Evolutionary conservation across 2,797 vertebrate genomes (phyloP).

Genomic region (Micrastur ruficollis): DNA sequence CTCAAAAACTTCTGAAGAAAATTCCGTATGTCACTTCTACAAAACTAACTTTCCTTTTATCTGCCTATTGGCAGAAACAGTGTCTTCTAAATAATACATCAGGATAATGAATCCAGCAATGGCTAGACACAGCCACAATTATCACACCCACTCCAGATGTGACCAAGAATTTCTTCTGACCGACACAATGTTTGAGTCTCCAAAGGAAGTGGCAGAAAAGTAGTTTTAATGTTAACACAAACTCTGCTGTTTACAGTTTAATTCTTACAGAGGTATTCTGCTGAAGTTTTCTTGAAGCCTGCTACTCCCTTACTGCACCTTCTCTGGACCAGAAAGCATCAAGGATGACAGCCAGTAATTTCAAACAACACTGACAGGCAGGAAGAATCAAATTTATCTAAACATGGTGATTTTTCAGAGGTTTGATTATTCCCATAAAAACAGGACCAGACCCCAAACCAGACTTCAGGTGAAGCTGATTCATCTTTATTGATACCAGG

Average conservation of each 20-base stretch:
- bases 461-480: not conserved
- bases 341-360: not conserved
- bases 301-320: not conserved
- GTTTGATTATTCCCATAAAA: not conserved
- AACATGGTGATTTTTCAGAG: not conserved
- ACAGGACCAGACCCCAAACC: not conserved
- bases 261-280: not conserved
- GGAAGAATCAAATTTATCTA: not conserved
- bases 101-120: not conserved
- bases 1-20: not conserved
- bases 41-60: conserved; percentile 39
- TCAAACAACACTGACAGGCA: not conserved
- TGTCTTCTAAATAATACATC: conserved; percentile 29
- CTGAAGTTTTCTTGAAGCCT: not conserved
- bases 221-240: not conserved
- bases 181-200: not conserved
- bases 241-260: not conserved
- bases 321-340: not conserved
- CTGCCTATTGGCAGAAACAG: not conserved
- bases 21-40: not conserved
- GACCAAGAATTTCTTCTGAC: not conserved
- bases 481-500: not conserved
- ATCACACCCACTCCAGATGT: not conserved
- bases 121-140: not conserved
- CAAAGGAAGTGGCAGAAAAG: conserved; percentile 6